These are phyloP conservation scores for Drosophila sturtevanti DNA, from an alignment of 1,140 invertebrate genomes.

Conservation along the genomic window DNA sequence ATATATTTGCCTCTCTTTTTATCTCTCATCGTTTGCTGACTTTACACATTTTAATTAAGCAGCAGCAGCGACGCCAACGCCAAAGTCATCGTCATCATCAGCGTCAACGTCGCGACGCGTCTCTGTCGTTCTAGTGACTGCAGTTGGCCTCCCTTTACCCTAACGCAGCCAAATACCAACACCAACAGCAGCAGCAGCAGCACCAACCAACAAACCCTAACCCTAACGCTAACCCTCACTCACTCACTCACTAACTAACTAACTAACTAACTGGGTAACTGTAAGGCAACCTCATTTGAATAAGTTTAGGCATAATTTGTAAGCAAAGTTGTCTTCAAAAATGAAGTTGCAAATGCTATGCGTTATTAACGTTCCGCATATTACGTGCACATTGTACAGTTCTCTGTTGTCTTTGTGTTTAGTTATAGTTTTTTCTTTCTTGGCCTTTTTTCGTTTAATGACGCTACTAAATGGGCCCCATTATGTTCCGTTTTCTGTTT, in stretches of 20 bases:
- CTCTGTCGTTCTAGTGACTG: slow-evolving; percentile 68
- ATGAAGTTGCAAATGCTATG: slow-evolving; percentile 81
- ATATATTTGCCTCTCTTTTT: slow-evolving; percentile 13
- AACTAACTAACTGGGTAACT: slow-evolving; percentile 39
- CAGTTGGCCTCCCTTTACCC: slow-evolving; percentile 34
- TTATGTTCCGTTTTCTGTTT: slow-evolving; percentile 70
- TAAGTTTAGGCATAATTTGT: slow-evolving; percentile 80
- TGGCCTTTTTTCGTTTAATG: slow-evolving; percentile 60
- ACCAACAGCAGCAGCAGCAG: too few species aligned
- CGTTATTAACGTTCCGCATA: slow-evolving; percentile 76
- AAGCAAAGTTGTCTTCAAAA: slow-evolving; percentile 70
- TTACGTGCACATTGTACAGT: slow-evolving; percentile 47
- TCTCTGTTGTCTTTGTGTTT: slow-evolving; percentile 30
- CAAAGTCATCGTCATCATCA: slow-evolving; percentile 12
- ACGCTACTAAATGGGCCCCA: slow-evolving; percentile 81
- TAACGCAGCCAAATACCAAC: neutral
- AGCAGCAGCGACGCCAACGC: slow-evolving; percentile 41
- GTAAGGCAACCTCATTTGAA: slow-evolving; percentile 78
- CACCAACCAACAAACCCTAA: neutral
- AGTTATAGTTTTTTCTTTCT: slow-evolving; percentile 19
- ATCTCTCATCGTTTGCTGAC: slow-evolving; percentile 48
- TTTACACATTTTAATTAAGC: slow-evolving; percentile 81
- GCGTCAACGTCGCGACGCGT: neutral
- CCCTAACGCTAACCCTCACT: neutral
- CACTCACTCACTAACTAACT: too few species aligned